These are phyloP conservation scores for Garrulus glandarius DNA, from an alignment of 2,797 vertebrate genomes.

Conservation along the genomic window DNA sequence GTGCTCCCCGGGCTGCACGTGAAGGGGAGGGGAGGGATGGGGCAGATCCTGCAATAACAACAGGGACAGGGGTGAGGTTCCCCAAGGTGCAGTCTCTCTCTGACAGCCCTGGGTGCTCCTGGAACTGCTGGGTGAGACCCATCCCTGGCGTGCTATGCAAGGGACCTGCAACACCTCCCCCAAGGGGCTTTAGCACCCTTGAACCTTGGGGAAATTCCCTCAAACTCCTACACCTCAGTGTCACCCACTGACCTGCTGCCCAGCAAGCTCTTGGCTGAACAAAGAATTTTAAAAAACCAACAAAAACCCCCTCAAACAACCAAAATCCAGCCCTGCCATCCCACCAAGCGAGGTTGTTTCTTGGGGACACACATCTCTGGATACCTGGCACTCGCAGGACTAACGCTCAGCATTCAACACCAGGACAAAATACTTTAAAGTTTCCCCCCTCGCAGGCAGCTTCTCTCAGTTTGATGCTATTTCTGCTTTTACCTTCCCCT, in stretches of 20 bases:
- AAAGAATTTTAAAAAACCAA: neutral
- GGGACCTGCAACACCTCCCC: fast-evolving
- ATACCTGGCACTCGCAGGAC: neutral
- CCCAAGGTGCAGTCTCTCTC: neutral
- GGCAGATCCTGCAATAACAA: neutral
- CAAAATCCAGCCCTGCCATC: neutral
- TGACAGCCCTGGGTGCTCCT: neutral
- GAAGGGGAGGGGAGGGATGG: neutral
- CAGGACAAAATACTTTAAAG: neutral
- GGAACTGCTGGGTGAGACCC: neutral
- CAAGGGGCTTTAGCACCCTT: neutral
- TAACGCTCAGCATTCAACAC: neutral
- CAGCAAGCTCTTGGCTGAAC: neutral
- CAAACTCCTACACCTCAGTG: fast-evolving
- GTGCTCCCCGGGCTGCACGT: neutral
- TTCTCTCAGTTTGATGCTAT: neutral
- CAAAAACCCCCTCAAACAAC: fast-evolving
- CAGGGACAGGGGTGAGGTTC: neutral
- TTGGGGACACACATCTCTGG: neutral
- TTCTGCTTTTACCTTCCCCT: neutral
- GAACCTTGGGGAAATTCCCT: neutral
- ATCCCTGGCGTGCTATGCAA: neutral
- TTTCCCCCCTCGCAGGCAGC: fast-evolving
- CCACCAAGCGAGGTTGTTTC: neutral
- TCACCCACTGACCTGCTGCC: neutral